Percentiles rank a stretch among this genome's conserved stretches.
phyloP scores from a whole-genome alignment of 2,113 vertebrate genomes.

The Rhizomys pruinosus region DNA sequence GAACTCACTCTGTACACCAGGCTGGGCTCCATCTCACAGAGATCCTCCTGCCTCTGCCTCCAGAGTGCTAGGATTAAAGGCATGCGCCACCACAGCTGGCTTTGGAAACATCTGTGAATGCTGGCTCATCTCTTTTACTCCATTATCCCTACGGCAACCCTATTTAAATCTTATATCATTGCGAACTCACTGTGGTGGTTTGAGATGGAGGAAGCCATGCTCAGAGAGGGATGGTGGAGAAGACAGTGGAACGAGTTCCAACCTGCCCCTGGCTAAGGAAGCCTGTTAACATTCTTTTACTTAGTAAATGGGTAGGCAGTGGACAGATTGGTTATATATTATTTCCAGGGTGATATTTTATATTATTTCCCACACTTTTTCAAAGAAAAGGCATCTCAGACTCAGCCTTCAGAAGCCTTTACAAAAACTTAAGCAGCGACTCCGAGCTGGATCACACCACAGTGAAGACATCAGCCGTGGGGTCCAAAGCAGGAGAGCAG shows the following conservation, averaged over 20 bases:
- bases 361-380: slow-evolving; percentile 8
- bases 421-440: slow-evolving; percentile 70
- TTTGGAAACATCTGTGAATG: no score
- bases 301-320: neutral
- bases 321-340: neutral
- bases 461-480: slow-evolving; percentile 22
- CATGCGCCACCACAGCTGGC: no score
- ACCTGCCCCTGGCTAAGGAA: neutral
- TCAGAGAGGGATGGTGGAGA: neutral
- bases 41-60: no score
- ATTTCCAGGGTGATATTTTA: neutral
- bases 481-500: neutral
- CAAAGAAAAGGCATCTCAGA: neutral
- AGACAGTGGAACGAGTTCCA: neutral
- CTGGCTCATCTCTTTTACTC: neutral
- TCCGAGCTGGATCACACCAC: slow-evolving; percentile 55
- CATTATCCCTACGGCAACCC: neutral
- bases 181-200: neutral
- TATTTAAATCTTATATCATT: neutral
- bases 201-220: neutral
- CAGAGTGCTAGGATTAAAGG: no score
- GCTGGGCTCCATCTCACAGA: no score
- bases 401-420: slow-evolving; percentile 50
- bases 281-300: neutral
- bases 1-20: no score